Evolutionary conservation across 1,140 invertebrate species (phyloP), one percentile per base, ranked within the genome.

Genomic region (Leguminivora glycinivorella): DNA sequence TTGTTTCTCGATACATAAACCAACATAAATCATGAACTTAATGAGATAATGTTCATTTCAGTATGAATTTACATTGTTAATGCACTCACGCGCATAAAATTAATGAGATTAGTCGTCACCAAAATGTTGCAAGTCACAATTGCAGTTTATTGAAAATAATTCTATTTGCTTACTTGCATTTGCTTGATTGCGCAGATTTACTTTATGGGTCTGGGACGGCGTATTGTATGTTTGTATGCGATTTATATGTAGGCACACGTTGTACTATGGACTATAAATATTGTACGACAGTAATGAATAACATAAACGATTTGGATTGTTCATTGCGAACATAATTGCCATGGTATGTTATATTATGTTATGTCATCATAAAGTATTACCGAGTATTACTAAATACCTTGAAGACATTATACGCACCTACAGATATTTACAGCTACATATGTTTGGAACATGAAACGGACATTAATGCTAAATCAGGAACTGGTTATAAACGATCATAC

Each of bases 81-180:
- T n/a, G n/a, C 58, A 63, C 25, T 63, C 58, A 63, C 58, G 58
- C 58, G 58, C 58, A 63, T 2, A 2, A 63, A 63, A 34, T 63
- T 63, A 29, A 63, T 31, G 58, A 4, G 58, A 43, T 43, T 43
- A 31, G 26, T 29, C 25, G 58, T 31, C 14, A 14, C 7, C 6
- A 9, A 29, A 63, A 63, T 63, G 58, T 31, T 25, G 26, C 29
- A 63, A 17, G 25, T 63, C 26, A 25, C 26, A 17, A 7, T 31
- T 63, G 22, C 25, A 63, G 25, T 63, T 63, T 34, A 63, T 63
- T 63, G 25, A 29, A 52, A 52, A 52, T 22, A 52, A 17, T 52
- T 6, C 19, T 17, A 31, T 4, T 56, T 17, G 56, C 14, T n/a
- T 58, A 17, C n/a, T n/a, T n/a, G n/a, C n/a, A n/a, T n/a, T n/a